These are phyloP conservation scores for Drosophila pseudotakahashii DNA, from an alignment of 2,888 invertebrate species.

Conservation along the genomic window DNA sequence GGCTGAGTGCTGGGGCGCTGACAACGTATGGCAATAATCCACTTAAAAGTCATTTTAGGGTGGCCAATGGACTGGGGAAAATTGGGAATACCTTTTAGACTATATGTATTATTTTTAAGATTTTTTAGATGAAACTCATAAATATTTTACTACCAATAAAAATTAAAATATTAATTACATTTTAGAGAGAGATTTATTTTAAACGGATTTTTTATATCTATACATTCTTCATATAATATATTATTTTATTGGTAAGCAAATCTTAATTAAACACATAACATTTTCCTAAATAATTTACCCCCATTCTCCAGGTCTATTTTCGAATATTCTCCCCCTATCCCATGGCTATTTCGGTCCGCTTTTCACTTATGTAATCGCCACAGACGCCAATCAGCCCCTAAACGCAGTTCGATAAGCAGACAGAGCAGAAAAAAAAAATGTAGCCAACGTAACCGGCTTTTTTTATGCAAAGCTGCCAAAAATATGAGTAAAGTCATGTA, in stretches of 20 bases:
- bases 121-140: no score
- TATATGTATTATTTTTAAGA: no score
- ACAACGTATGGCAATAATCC: slow-evolving; percentile 62
- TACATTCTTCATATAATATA: no score
- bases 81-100: not conserved
- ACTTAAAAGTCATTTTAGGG: slow-evolving; percentile 56
- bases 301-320: slow-evolving; percentile 37
- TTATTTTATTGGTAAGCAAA: no score
- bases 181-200: no score
- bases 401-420: slow-evolving; percentile 39
- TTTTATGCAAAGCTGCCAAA: slow-evolving; percentile 73
- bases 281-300: slow-evolving; percentile 3
- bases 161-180: no score
- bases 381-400: slow-evolving; percentile 72
- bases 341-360: slow-evolving; percentile 27
- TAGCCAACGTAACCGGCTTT: slow-evolving; percentile 70
- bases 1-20: slow-evolving; percentile 22
- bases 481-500: slow-evolving; percentile 46
- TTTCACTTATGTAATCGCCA: slow-evolving; percentile 59
- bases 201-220: no score
- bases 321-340: slow-evolving; percentile 3
- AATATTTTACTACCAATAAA: no score
- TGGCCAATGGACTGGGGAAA: slow-evolving; percentile 5
- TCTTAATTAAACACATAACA: no score
- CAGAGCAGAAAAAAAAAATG: slow-evolving; percentile 11